Evolutionary conservation across 2,113 vertebrate genomes (phyloP).

Genomic region (Eolophus roseicapilla): DNA sequence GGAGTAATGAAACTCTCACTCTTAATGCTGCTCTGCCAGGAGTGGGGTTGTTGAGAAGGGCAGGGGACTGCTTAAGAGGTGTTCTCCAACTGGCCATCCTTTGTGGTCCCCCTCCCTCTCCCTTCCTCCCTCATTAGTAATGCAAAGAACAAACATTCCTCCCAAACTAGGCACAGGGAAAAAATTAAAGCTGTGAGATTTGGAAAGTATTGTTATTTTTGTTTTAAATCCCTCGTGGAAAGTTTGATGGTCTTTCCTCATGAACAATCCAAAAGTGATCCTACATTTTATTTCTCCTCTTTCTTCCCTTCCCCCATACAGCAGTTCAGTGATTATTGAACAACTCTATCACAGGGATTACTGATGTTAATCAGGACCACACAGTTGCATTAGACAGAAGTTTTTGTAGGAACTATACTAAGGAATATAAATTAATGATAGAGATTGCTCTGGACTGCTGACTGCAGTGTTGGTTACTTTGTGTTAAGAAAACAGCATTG

Average conservation of each 20-base stretch:
- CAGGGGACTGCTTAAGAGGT: neutral
- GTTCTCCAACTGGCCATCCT: neutral
- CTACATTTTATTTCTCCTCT: neutral
- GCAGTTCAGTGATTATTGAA: constrained; percentile 2
- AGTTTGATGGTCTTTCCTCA: neutral
- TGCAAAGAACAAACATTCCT: neutral
- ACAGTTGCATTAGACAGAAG: neutral
- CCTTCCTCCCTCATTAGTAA: neutral
- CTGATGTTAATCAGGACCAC: constrained; percentile 48
- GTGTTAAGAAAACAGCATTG: constrained; percentile 14
- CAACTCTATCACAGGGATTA: constrained; percentile 6
- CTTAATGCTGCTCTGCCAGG: neutral
- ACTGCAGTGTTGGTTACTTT: neutral
- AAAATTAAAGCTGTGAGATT: neutral
- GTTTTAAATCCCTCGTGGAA: neutral
- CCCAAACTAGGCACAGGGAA: neutral
- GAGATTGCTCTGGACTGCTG: constrained; percentile 39
- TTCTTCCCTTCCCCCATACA: neutral
- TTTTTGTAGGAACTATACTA: constrained; percentile 13
- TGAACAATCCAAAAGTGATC: neutral
- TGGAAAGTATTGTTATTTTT: neutral
- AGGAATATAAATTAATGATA: constrained; percentile 27
- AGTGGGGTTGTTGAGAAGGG: accelerated
- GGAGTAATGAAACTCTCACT: constrained; percentile 25
- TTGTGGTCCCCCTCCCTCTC: neutral